Base-by-base conservation (phyloP, 2,888 invertebrate species). In the Stenolophus ochropezus region DNA sequence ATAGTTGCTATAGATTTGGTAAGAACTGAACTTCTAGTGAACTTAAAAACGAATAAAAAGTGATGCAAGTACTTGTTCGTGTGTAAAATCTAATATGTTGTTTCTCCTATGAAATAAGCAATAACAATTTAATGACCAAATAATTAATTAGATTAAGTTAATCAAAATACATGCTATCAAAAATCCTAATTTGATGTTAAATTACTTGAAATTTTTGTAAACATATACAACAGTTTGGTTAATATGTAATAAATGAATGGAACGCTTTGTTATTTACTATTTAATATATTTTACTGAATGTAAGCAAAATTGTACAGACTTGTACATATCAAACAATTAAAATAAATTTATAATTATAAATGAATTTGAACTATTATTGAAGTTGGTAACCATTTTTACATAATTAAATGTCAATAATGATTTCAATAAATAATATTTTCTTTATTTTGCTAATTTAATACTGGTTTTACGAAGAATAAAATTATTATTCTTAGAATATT, bases 261-360 rank as follows among this genome's bases (percentile, higher is more conserved):
- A 69, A 69, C 27, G 65, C 65, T 69, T 69, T 69, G 65, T 69
- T 69, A 69, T 69, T 69, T 69, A 69, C 18, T 33, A 69, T 69
- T 33, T 69, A 27, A 69, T 69, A 69, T 73, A 49, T 49, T 73
- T 73, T 73, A 49, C 73, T 73, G 27, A 75, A 75, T 81, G 81
- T 81, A 81, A 74, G 33, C 75, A 75, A 81, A 75, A 65, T 75
- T 81, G 81, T 81, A 81, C 81, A 81, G 81, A 75, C 58, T 65
- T 81, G 81, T 81, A 81, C 81, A 81, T 81, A 81, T 81, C 81
- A 81, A 69, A 81, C 47, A n/a, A 81, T 65, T 81, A 81, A 51
- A 81, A 81, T 81, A 81, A 81, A 81, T 81, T 81, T 81, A 81
- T 81, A 81, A 81, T 81, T 75, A 81, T 65, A 20, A 81, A 71